These are phyloP conservation scores for Eumacrocentrus americanus DNA, from an alignment of 2,888 invertebrate species.

Conservation along the genomic window DNA sequence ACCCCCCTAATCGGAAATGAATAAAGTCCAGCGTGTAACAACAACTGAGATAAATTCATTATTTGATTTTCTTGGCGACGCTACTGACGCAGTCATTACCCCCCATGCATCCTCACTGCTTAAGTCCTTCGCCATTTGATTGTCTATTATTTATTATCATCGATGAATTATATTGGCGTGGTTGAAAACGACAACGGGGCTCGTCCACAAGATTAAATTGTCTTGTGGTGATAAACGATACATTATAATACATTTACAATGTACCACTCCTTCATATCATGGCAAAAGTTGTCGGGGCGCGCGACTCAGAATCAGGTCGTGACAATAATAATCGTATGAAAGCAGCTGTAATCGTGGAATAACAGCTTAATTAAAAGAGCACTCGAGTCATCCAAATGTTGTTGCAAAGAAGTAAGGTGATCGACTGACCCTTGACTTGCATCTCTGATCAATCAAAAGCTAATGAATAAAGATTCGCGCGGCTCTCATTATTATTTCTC, in stretches of 20 bases:
- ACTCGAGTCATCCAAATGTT: neutral
- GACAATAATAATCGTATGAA: neutral
- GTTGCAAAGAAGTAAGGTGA: neutral
- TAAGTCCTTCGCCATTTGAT: slow-evolving; percentile 28
- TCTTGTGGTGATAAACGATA: no score
- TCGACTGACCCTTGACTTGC: slow-evolving; percentile 16
- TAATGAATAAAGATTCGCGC: no score
- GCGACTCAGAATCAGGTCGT: slow-evolving; percentile 6
- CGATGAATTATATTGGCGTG: neutral
- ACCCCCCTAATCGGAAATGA: slow-evolving; percentile 39
- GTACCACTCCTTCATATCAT: no score
- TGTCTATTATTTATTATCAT: slow-evolving; percentile 38
- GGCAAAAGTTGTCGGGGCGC: no score
- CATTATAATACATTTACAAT: no score
- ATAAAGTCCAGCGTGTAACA: slow-evolving; percentile 37
- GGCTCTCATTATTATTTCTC: neutral
- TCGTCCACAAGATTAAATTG: slow-evolving; percentile 24
- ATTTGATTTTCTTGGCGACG: slow-evolving; percentile 12
- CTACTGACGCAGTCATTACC: slow-evolving; percentile 5
- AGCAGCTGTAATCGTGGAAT: neutral
- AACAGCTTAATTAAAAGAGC: neutral
- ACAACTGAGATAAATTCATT: slow-evolving; percentile 26
- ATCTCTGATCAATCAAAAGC: slow-evolving; percentile 4
- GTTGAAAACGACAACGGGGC: slow-evolving; percentile 29
- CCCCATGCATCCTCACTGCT: slow-evolving; percentile 19